Base-by-base conservation (phyloP, 2,113 vertebrate species). In the Daphoenositta chrysoptera region DNA sequence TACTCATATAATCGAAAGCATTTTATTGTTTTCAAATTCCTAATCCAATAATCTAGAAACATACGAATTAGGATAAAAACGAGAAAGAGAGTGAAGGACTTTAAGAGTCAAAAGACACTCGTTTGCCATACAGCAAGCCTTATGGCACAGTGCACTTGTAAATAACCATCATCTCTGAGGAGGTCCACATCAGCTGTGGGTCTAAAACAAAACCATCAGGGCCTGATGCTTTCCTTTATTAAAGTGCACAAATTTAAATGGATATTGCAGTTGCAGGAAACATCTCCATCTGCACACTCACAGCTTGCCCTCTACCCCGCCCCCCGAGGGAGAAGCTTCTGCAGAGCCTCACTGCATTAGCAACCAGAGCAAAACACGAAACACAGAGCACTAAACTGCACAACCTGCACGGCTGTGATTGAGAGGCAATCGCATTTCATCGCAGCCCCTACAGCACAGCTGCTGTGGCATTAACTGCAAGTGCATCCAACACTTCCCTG, bases 181-280 rank as follows among this genome's bases (percentile, higher is more conserved):
- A 33, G 5, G 1, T 24, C 45, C 58, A 33, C 44, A 14, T 71
- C 56, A 92, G 61, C 35, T 68, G 37, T 27, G 21, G 17, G 28
- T 71, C 76, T 57, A 54, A 72, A 75, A 15, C 48, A 96, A 93
- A 95, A n/a, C 51, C 82, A 83, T 35, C 35, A 58, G 16, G 53
- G 58, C 63, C 68, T 77, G 64, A 70, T 65, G 54, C 50, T 56
- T 80, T 69, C 64, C 60, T 65, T 83, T 64, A 47, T 27, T 84
- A 31, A 76, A 90, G 75, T 11, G 28, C 20, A 63, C 69, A 66
- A 54, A 92, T 91, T 24, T 33, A 84, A 73, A 90, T 81, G 80
- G 72, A 77, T 97, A 89, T 68, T 89, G 87, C 83, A 93, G 89
- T 86, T 81, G 89, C 72, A 72, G 86, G 93, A 88, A 91, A 75